phyloP scores from a whole-genome alignment of 2,113 vertebrate species.

The Apodemus speciosus region DNA sequence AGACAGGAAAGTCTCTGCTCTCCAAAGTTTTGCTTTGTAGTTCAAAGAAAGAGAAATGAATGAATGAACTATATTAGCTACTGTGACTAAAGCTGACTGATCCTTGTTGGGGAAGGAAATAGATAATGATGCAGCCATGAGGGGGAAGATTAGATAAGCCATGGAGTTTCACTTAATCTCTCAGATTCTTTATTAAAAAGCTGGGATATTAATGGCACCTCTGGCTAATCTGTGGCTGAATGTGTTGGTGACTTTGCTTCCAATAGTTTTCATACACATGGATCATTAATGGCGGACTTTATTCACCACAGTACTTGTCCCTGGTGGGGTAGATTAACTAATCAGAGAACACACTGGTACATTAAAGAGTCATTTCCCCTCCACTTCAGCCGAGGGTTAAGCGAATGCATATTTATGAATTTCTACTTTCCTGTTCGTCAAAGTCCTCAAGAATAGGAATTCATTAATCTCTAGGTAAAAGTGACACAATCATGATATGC shows the following conservation, averaged over 20 bases:
- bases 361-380: conserved; percentile 23
- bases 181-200: background rate
- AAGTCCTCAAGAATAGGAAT: conserved; percentile 35
- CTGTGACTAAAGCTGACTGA: background rate
- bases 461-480: conserved; percentile 53
- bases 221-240: background rate
- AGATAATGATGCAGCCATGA: background rate
- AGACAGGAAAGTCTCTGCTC: background rate
- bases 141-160: background rate
- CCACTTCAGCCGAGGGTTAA: conserved; percentile 9
- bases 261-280: background rate
- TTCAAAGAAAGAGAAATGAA: background rate
- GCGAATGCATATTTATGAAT: conserved; percentile 45
- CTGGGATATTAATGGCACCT: background rate
- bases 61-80: background rate
- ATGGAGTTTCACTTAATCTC: background rate
- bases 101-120: background rate
- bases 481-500: background rate
- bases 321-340: background rate
- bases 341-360: background rate
- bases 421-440: conserved; percentile 5
- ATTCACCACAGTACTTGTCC: background rate
- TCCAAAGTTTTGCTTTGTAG: background rate
- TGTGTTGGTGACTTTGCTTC: conserved; percentile 20
- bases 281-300: background rate